Evolutionary conservation across 2,888 invertebrate species (phyloP), one percentile per base, ranked within the genome.

Genomic region (Ennomos fuscantarius): DNA sequence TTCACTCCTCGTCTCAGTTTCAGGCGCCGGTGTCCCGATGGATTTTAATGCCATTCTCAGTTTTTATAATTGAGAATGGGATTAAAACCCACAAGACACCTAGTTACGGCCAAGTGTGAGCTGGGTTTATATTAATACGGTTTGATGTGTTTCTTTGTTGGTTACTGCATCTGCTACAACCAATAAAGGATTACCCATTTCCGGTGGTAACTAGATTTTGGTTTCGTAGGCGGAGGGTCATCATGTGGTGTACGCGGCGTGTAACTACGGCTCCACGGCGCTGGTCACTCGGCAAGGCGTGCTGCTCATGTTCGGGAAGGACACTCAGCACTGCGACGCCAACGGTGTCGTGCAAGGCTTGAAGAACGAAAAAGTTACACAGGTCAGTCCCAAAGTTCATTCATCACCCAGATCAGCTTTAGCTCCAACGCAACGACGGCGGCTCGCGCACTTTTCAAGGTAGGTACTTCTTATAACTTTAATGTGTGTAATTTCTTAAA

Each of bases 211-310:
- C 53, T 36, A 15, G 35, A 10, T 15, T 10, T 9, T 5, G 15
- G 9, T 42, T 44, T 8, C 11, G 11, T 62, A 92, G 92, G 85
- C 87, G 33, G 98, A 98, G 73, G 96, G 97, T 0, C 96, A 97
- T 76, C 93, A 94, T 72, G 94, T 99, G 32, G 93, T 96, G 0
- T 95, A 95, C 71, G 96, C 96, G 0, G 98, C 98, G 0, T 98
- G 98, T 79, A 99, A 99, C 86, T 97, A 98, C 86, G 99, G 98
- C 6, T 97, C 98, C 1, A 97, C 98, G 9, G 99, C 98, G 3
- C 93, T 99, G 61, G 96, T 99, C 0, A 97, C 98, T 1, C 95
- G 96, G 74, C 96, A 97, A 52, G 99, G 99, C 0, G 95, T 96
- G 73, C 90, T 99, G 37, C 94, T 97, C 54, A 97, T 99, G 96